Percentiles rank a stretch among this genome's conserved stretches.
Conservation (phyloP, 2,797 vertebrate species). For the Spheniscus humboldti region DNA sequence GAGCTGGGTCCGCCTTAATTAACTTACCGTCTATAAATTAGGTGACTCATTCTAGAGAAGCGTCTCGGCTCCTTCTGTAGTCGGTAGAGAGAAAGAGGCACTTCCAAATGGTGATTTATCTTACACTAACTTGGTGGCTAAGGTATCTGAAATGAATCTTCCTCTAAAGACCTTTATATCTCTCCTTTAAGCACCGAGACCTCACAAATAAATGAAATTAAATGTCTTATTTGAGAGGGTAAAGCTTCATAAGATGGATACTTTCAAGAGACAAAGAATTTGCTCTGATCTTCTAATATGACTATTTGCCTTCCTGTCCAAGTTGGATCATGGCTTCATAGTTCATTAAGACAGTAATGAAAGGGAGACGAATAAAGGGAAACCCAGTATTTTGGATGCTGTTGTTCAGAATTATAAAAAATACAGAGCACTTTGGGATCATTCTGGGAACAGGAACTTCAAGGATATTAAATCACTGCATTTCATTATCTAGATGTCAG, state of each 20-base stretch:
- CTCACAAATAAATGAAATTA: not conserved
- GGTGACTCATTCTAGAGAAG: not conserved
- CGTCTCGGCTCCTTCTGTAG: not conserved
- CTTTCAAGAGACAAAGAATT: not conserved
- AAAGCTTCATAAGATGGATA: not conserved
- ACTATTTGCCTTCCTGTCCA: not conserved
- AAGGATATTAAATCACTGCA: not conserved
- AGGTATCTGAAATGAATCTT: not conserved
- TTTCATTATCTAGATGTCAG: slow-evolving; percentile 17
- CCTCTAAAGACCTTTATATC: not conserved
- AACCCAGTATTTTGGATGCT: not conserved
- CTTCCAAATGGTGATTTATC: not conserved
- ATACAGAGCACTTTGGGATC: not conserved
- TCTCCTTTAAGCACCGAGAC: not conserved
- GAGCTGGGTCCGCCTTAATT: not conserved
- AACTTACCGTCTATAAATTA: not conserved
- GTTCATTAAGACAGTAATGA: not conserved
- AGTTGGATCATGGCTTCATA: not conserved
- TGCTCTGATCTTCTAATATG: not conserved
- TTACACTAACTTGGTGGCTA: not conserved
- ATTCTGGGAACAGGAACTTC: not conserved
- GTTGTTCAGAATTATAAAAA: not conserved
- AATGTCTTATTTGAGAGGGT: not conserved
- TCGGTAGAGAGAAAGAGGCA: not conserved
- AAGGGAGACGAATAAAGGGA: not conserved